phyloP scores from a whole-genome alignment of 2,113 vertebrate species.

The Alexandromys fortis region DNA sequence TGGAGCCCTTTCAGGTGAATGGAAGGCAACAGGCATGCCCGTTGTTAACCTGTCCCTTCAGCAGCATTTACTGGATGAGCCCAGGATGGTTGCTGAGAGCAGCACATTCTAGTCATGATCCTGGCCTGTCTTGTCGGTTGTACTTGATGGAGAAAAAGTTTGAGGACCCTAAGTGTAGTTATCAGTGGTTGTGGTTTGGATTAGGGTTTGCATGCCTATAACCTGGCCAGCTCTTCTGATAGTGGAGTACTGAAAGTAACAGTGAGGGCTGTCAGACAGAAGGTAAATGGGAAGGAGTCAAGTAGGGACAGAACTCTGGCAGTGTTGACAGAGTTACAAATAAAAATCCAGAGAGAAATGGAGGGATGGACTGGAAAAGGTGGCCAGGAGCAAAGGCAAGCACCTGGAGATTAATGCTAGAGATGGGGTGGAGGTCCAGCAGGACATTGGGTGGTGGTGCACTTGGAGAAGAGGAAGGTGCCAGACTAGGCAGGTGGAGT shows the following conservation, averaged over 20 bases:
- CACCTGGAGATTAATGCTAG: not conserved
- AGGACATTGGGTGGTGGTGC: not conserved
- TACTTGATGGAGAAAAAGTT: slow-evolving; percentile 6
- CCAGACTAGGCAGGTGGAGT: not conserved
- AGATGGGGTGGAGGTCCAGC: not conserved
- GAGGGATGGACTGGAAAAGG: not conserved
- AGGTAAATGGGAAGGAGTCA: slow-evolving; percentile 25
- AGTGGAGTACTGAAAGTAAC: not conserved
- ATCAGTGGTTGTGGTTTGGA: not conserved
- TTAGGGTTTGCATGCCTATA: not conserved
- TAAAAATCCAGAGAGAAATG: not conserved
- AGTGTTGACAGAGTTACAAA: not conserved
- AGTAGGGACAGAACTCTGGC: not conserved
- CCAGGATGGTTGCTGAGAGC: not conserved
- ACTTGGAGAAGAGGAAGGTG: slow-evolving; percentile 1
- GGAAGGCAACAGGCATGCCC: not conserved
- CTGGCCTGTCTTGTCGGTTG: not conserved
- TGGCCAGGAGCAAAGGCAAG: not conserved
- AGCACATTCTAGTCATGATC: not conserved
- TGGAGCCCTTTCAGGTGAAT: not conserved
- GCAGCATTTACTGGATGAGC: slow-evolving; percentile 27
- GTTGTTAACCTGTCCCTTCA: slow-evolving; percentile 26
- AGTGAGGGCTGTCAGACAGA: not conserved
- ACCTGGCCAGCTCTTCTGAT: not conserved
- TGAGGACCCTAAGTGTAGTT: not conserved